Evolutionary conservation across 2,888 invertebrate species (phyloP).

Genomic region (Trilocha varians): DNA sequence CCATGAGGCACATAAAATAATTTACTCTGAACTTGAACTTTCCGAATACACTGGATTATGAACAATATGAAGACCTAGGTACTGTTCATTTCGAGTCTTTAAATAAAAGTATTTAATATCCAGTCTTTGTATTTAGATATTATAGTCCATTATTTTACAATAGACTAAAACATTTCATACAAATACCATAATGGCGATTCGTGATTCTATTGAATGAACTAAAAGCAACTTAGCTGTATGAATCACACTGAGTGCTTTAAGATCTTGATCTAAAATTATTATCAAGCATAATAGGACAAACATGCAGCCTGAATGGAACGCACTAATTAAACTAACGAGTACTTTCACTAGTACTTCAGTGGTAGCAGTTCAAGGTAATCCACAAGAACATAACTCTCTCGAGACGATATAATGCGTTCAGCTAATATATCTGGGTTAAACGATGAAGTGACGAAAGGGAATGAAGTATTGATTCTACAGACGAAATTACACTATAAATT

Average conservation of each 20-base stretch:
- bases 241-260: background rate
- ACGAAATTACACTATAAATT: background rate
- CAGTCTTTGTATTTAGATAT: no score
- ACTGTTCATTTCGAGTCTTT: no score
- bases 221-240: background rate
- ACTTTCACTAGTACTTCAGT: conserved; percentile 55
- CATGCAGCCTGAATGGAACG: conserved; percentile 17
- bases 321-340: conserved; percentile 64
- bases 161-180: no score
- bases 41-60: no score
- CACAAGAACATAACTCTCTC: conserved; percentile 35
- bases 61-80: no score
- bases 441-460: conserved; percentile 17
- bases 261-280: background rate
- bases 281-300: conserved; percentile 5
- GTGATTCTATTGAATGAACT: background rate
- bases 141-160: no score
- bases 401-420: conserved; percentile 25
- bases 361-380: conserved; percentile 61
- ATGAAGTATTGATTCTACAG: conserved; percentile 7
- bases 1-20: no score
- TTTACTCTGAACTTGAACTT: no score
- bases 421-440: conserved; percentile 31
- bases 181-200: background rate
- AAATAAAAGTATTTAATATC: no score